Percentiles rank a stretch among this genome's conserved stretches.
Conservation (phyloP, 1,140 invertebrate species). For the Zaprionus camerounensis region DNA sequence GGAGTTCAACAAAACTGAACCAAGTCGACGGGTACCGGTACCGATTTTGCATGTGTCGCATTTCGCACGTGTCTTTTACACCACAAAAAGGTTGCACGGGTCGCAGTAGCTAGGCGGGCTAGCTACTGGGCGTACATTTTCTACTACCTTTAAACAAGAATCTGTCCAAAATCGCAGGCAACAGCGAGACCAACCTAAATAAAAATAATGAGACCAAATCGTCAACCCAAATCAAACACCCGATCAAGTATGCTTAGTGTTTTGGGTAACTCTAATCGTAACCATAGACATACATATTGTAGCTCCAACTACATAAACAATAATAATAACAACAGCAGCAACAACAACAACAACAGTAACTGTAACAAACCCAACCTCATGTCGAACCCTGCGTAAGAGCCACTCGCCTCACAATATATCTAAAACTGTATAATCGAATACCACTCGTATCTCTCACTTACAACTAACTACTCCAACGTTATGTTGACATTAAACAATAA, state of each 20-base stretch:
- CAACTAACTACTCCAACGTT: constrained; percentile 41
- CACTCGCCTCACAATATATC: constrained; percentile 66
- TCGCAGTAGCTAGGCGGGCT: constrained; percentile 51
- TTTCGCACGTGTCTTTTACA: constrained; percentile 73
- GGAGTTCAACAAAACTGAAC: background rate
- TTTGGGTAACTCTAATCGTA: constrained; percentile 31
- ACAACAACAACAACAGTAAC: constrained; percentile 17
- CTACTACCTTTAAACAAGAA: constrained; percentile 84
- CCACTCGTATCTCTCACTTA: constrained; percentile 78
- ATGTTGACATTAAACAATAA: constrained; percentile 52
- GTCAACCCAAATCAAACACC: background rate
- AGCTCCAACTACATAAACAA: constrained; percentile 36
- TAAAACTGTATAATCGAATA: constrained; percentile 52
- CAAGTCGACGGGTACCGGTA: background rate
- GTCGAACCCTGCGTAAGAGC: constrained; percentile 61
- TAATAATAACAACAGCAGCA: constrained; percentile 24
- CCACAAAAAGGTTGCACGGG: constrained; percentile 81
- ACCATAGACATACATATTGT: constrained; percentile 10
- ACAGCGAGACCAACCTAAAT: constrained; percentile 23
- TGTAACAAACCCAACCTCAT: constrained; percentile 47
- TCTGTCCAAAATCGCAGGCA: constrained; percentile 81
- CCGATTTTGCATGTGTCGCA: background rate
- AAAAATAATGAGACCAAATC: constrained; percentile 13
- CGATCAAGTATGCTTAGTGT: constrained; percentile 65
- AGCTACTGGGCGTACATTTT: constrained; percentile 77